phyloP scores from a whole-genome alignment of 2,797 vertebrate genomes.

The Gambusia yucatana region DNA sequence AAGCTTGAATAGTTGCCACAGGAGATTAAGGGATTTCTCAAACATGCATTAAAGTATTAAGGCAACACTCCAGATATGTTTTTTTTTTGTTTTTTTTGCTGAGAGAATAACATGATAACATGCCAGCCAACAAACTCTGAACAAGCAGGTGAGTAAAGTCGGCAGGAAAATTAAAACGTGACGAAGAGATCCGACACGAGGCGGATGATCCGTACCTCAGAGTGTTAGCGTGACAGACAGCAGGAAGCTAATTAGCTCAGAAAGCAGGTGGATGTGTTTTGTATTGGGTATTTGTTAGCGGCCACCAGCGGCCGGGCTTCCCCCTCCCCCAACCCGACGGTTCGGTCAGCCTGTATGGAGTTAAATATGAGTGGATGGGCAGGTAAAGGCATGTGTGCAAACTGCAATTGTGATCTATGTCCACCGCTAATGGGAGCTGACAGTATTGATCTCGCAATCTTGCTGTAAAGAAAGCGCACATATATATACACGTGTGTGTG shows the following conservation, averaged over 20 bases:
- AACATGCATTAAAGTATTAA: too few species aligned
- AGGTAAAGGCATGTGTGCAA: slow-evolving; percentile 39
- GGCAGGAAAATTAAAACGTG: slow-evolving; percentile 34
- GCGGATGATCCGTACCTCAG: slow-evolving; percentile 13
- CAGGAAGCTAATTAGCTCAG: slow-evolving; percentile 36
- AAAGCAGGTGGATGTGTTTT: slow-evolving; percentile 39
- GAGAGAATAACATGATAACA: too few species aligned
- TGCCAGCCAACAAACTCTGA: neutral
- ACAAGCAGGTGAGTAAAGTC: slow-evolving; percentile 11
- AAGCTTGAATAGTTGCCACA: too few species aligned
- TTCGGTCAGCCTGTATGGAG: neutral
- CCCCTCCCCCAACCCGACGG: slow-evolving; percentile 4
- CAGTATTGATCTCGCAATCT: slow-evolving; percentile 69
- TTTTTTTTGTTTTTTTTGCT: too few species aligned
- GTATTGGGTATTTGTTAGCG: slow-evolving; percentile 54
- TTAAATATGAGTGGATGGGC: slow-evolving; percentile 25
- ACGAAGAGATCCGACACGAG: slow-evolving; percentile 11
- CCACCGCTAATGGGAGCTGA: slow-evolving; percentile 64
- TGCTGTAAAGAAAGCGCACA: slow-evolving; percentile 22
- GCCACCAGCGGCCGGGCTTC: slow-evolving; percentile 15
- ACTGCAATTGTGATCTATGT: slow-evolving; percentile 55
- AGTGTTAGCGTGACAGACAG: slow-evolving; percentile 19
- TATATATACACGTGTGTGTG: slow-evolving; percentile 3
- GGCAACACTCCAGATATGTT: too few species aligned
- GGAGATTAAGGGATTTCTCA: too few species aligned